Evolutionary conservation across 1,140 invertebrate species (phyloP), one percentile per base, ranked within the genome.

Genomic region (Lysiphlebus fabarum): DNA sequence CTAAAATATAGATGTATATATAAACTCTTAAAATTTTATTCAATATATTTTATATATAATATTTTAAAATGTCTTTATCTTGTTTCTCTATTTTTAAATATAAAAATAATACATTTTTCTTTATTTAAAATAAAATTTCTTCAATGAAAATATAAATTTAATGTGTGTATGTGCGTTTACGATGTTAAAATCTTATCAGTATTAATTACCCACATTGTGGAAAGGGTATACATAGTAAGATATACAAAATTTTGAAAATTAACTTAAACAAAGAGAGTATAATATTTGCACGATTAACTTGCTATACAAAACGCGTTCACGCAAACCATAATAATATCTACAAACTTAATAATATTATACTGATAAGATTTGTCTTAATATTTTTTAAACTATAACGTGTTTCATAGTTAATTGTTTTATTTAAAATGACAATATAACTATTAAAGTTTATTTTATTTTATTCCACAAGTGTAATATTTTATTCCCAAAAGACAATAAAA

Each of bases 321-420:
- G 58, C 58, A 60, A 60, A 44, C 53, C 51, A 60, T 60, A 60
- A 55, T 60, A 60, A 60, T 60, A 55, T 48, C 10, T 34, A 47
- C 38, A 8, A 8, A 53, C 14, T 12, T 26, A 12, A n/a, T n/a
- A n/a, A n/a, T 36, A 51, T 34, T 51, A 51, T 37, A 37, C 9
- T n/a, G 33, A 59, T 54, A 53, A 59, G 50, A 53, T 53, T 58
- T 41, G 44, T 49, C 49, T 41, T 36, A 53, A 59, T 48, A 50
- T 41, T 53, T 43, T 10, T 56, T 7, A 5, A n/a, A n/a, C n/a
- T n/a, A n/a, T n/a, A n/a, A n/a, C n/a, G n/a, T n/a, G n/a, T n/a
- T 1, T 7, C 4, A n/a, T 10, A 49, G 36, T 6, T n/a, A 51
- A 9, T 36, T 6, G 0, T 11, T 33, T 14, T 12, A 51, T 36